Evolutionary conservation across 2,888 invertebrate genomes (phyloP).

Genomic region (Eupithecia pulchellata): DNA sequence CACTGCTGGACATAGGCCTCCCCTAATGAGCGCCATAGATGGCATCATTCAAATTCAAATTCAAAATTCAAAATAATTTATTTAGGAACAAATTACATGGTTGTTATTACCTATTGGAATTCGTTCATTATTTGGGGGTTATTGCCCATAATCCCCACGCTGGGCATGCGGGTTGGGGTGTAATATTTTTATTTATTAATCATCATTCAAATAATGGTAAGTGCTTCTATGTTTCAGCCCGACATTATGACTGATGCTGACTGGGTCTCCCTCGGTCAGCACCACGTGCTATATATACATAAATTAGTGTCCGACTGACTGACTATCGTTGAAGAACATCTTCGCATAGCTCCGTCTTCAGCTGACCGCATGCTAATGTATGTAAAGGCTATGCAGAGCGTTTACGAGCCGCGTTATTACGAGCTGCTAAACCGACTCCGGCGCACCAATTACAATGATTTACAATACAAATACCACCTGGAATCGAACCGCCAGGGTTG

Average conservation of each 20-base stretch:
- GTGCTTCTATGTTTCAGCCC: too few relatives aligned
- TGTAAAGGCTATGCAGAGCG: constrained; percentile 58
- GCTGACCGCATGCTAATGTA: constrained; percentile 49
- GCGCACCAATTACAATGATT: constrained; percentile 61
- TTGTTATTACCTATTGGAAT: too few relatives aligned
- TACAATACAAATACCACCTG: constrained; percentile 50
- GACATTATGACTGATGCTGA: background rate
- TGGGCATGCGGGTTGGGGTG: too few relatives aligned
- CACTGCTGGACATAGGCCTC: too few relatives aligned
- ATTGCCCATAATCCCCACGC: too few relatives aligned
- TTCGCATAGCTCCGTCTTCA: background rate
- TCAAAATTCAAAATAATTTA: too few relatives aligned
- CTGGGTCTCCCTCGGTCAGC: too few relatives aligned
- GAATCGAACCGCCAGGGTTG: background rate
- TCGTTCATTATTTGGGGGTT: too few relatives aligned
- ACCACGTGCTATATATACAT: background rate
- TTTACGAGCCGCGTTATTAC: constrained; percentile 53
- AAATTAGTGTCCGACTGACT: background rate
- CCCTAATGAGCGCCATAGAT: too few relatives aligned
- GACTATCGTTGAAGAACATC: background rate
- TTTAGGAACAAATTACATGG: too few relatives aligned
- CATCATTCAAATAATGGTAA: background rate
- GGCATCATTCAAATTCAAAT: too few relatives aligned
- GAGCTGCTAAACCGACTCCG: constrained; percentile 59
- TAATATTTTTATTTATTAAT: too few relatives aligned